Base-by-base conservation (phyloP, 64 coral and sea anemone species). In the Trachythela sp. region DNA sequence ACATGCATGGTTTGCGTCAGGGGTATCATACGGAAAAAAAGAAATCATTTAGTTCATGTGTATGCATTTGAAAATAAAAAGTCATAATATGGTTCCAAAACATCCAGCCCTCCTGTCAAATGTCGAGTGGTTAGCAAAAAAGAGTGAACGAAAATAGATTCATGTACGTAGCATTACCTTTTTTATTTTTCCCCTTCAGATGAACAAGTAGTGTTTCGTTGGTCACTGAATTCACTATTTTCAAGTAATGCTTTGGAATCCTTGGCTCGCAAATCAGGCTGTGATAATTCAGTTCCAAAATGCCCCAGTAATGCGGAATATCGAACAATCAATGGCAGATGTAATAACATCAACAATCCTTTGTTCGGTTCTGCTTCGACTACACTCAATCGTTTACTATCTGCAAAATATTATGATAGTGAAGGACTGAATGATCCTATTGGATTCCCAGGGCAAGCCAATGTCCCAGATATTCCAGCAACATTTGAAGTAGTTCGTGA, bases 401-500 rank as follows among this genome's bases (percentile, higher is more conserved):
- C 75, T 0, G 75, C 75, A 30, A 35, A 18, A 37, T 80, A 80
- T 30, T 80, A 13, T 29, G 75, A 80, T 80, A 3, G 13, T 37
- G 75, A 80, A 0, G 75, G 75, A 29, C 75, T 80, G 31, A 80
- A 80, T 80, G 37, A 80, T 80, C 75, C 75, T 17, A 80, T 80
- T 10, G 33, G 31, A 36, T 39, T 39, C 30, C 37, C 31, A 35
- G 75, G 30, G 8, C 75, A 80, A 80, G 20, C 34, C 35, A 3
- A 18, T 37, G 31, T 30, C 75, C 75, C 75, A 17, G 37, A 80
- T 29, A 15, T 80, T 34, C 75, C 75, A 18, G 2, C 4, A 29
- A 20, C 75, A 5, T 80, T 80, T 37, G 20, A 80, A 80, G 75
- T 80, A 30, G 37, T 80, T 17, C 33, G 37, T 17, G 75, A 80